Evolutionary conservation across 37 sponge, comb jelly and placozoan genomes (phyloP), one percentile per base, ranked within the genome.

Genomic region (Haliclona indistincta): DNA sequence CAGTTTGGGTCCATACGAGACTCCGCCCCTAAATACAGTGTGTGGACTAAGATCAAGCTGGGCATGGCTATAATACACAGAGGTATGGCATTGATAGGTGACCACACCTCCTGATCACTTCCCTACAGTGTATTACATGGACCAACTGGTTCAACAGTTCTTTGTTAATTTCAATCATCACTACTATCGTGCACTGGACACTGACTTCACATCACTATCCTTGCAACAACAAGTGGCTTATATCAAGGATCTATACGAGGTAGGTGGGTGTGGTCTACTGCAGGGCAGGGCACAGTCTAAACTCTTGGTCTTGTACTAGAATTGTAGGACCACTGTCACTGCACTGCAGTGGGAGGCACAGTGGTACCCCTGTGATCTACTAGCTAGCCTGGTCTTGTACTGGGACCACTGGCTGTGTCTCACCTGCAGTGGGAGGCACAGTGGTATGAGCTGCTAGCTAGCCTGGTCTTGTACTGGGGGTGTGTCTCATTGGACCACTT

Each of bases 91-190:
- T 54, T 28, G 15, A 5, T 54, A 6, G 4, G 11, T 39, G 8
- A 3, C 41, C 60, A 55, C 56, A 29, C 41, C 35, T 73, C 29
- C 32, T 5, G 11, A 26, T 47, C 29, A 22, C 11, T 5, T 17
- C 32, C 15, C 20, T 84, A 43, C 40, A 84, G 85, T 93, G 15
- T 86, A 84, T 56, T 75, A 25, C 70, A 93, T 93, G 54, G 90
- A 93, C 75, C 22, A 56, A 1, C 71, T 86, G 51, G 94, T 93
- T 26, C 83, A 81, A 1, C 13, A 34, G 25, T 93, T 93, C 86
- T 85, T 86, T 26, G 49, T 32, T 23, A 68, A 80, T 53, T 93
- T 93, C 64, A 89, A 93, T 71, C 53, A 56, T 17, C 71, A 89
- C 68, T 93, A 89, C 45, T 67, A 77, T 23, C 72, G 55, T 7